phyloP scores from a whole-genome alignment of 2,888 invertebrate genomes.

The Cylloceria caligata region DNA sequence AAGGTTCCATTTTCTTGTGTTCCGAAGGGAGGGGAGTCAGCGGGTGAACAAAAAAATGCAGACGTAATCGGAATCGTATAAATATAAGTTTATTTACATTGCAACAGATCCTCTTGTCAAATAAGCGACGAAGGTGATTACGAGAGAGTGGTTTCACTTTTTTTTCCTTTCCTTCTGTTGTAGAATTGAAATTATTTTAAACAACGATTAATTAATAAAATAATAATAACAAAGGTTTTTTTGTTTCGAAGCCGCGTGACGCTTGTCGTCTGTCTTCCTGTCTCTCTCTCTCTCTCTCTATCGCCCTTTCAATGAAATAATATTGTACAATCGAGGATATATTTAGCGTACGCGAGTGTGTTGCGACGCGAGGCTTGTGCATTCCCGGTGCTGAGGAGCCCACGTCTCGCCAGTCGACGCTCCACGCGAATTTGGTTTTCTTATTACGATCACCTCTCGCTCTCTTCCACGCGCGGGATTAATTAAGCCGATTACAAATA shows the following conservation, averaged over 20 bases:
- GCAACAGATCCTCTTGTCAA: constrained; percentile 82
- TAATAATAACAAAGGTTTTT: constrained; percentile 81
- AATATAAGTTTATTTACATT: constrained; percentile 85
- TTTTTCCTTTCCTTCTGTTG: constrained; percentile 17
- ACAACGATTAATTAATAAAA: constrained; percentile 72
- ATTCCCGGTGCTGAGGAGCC: constrained; percentile 54
- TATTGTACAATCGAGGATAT: constrained; percentile 69
- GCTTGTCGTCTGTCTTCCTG: constrained; percentile 7
- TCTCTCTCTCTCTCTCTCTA: not conserved
- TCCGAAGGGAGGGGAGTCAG: not conserved
- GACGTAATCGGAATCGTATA: constrained; percentile 77
- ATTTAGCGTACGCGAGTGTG: constrained; percentile 57
- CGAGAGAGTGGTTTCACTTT: constrained; percentile 74
- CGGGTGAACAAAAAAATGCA: constrained; percentile 15
- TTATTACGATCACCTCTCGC: constrained; percentile 43
- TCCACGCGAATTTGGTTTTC: constrained; percentile 62
- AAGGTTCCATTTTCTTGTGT: not conserved
- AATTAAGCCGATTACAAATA: constrained; percentile 50
- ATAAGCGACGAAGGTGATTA: constrained; percentile 80
- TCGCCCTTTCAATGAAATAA: constrained; percentile 65
- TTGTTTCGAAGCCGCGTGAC: constrained; percentile 61
- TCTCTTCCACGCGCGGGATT: constrained; percentile 25
- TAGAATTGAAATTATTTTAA: constrained; percentile 61
- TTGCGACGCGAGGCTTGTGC: constrained; percentile 62
- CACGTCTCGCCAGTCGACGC: constrained; percentile 42